Base-by-base conservation (phyloP, 2,888 invertebrate species). In the Zele albiditarsus region DNA sequence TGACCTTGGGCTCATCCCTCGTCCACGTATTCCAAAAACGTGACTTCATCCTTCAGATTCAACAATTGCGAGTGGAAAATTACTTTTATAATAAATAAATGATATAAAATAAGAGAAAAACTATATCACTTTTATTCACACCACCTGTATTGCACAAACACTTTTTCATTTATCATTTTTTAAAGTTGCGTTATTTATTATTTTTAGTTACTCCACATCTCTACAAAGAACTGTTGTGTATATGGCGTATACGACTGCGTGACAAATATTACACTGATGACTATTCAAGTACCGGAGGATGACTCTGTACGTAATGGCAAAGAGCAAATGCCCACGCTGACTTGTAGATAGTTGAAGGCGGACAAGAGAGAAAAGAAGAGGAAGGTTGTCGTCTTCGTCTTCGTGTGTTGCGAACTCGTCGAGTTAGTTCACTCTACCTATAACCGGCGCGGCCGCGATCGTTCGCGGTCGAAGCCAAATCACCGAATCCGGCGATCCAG, bases 21-120 rank as follows among this genome's bases (percentile, higher is more conserved):
- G 74, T 73, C 79, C 82, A 81, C 6, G 80, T 78, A 28, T 82
- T 83, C 69, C 87, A 85, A 46, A 86, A 81, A 53, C 84, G 86
- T 49, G 88, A 84, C 63, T 86, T 85, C 88, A 87, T 87, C 71
- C 79, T 86, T 28, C 12, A 6, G 42, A 31, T 28, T 20, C 8
- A 33, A 20, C 27, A 31, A n/a, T 75, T 27, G 3, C 12, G 5
- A 46, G n/a, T 2, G 14, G 3, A 46, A 16, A 46, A 46, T 5
- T 42, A 42, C 42, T 0, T 31, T 31, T 31, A 31, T 2, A 6
- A 31, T 31, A 31, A 42, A 12, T 3, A 42, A 46, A 46, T 27
- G 42, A 46, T 46, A 46, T 16, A n/a, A 42, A 46, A 5, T 25
- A 46, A 66, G 28, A n/a, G 6, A 31, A 31, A 23, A 42, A 49